Conservation (phyloP, 1,140 invertebrate genomes). For the Orius laevigatus region DNA sequence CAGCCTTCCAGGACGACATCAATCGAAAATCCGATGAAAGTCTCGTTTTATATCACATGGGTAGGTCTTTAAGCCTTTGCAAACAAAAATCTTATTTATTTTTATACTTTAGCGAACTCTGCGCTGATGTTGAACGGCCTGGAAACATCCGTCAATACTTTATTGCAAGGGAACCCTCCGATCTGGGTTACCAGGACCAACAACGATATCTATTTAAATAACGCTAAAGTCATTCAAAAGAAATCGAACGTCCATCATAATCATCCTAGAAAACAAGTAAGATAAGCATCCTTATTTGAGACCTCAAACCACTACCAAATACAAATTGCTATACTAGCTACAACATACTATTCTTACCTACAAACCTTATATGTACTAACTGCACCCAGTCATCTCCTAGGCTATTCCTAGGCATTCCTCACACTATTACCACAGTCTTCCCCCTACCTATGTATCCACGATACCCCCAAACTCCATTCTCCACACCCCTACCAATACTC, state of each 20-base stretch:
- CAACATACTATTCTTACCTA: too few relatives aligned
- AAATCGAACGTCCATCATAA: constrained; percentile 50
- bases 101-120: constrained; percentile 42
- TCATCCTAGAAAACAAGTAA: constrained; percentile 44
- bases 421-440: too few relatives aligned
- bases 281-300: not conserved
- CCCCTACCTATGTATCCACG: too few relatives aligned
- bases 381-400: too few relatives aligned
- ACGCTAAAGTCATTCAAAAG: constrained; percentile 49
- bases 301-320: not conserved
- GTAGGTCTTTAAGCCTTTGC: constrained; percentile 38
- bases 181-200: constrained; percentile 54
- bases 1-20: constrained; percentile 51
- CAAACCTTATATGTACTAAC: too few relatives aligned
- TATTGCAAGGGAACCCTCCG: constrained; percentile 61
- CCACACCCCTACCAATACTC: too few relatives aligned
- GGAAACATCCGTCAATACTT: constrained; percentile 43
- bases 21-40: constrained; percentile 32
- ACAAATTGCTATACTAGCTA: not conserved
- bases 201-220: constrained; percentile 61
- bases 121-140: constrained; percentile 50
- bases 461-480: too few relatives aligned
- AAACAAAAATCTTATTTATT: constrained; percentile 12
- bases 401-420: too few relatives aligned
- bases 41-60: constrained; percentile 62